Evolutionary conservation across 2,888 invertebrate genomes (phyloP).

Genomic region (Alentia gelatinosa): DNA sequence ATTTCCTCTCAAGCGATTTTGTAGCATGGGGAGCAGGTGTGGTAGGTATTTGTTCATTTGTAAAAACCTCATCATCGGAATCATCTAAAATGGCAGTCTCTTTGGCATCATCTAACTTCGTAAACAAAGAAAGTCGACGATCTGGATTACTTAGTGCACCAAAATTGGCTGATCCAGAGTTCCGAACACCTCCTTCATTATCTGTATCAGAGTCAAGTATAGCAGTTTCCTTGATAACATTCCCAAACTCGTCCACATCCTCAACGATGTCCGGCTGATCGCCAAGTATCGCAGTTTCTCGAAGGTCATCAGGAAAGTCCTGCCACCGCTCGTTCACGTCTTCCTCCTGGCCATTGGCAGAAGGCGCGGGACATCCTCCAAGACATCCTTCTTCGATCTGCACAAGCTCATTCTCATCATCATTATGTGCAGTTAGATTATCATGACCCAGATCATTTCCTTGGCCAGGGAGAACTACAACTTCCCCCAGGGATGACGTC

Average conservation of each 20-base stretch:
- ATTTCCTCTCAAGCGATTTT: conserved; percentile 38
- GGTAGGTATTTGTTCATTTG: not conserved
- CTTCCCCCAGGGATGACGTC: not conserved
- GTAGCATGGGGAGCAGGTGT: not conserved
- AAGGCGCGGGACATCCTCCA: conserved; percentile 11
- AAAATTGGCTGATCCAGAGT: not conserved
- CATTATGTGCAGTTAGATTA: not conserved
- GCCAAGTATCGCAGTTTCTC: conserved; percentile 56
- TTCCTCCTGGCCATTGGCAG: not conserved
- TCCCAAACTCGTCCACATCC: conserved; percentile 28
- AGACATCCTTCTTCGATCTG: conserved; percentile 25
- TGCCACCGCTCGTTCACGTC: not conserved
- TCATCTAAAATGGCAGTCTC: conserved; percentile 54
- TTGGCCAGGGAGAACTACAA: not conserved
- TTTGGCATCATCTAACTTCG: conserved; percentile 55
- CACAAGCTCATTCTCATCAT: not conserved
- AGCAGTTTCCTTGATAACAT: conserved; percentile 50
- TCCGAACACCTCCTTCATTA: not conserved
- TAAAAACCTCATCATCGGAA: conserved; percentile 54
- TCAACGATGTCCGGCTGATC: conserved; percentile 28
- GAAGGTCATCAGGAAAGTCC: conserved; percentile 44
- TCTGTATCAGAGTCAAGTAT: conserved; percentile 44
- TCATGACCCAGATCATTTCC: not conserved
- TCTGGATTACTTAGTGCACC: conserved; percentile 12
- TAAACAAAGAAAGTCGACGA: not conserved